Base-by-base conservation (phyloP, 1,140 invertebrate genomes). In the Coptotermes formosanus region DNA sequence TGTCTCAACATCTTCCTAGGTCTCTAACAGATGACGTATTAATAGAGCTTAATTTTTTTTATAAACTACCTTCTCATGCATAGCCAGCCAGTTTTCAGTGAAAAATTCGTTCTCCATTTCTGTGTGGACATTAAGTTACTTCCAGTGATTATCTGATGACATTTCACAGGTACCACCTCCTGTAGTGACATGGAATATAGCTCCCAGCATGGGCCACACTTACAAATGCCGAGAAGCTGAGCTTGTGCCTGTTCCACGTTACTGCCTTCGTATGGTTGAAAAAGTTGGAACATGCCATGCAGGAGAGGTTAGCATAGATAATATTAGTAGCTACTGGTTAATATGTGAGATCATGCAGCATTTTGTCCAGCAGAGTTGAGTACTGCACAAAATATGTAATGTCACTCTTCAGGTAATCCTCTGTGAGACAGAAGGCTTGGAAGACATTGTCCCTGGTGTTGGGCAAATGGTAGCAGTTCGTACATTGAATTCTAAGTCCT, bases 211-310 rank as follows among this genome's bases (percentile, higher is more conserved):
- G 93, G 93, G 92, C 87, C 92, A 93, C 86, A 90, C 92, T 75
- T 94, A 93, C 90, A 93, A 92, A 88, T 93, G 93, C 89, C 92
- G 92, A 87, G 93, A 94, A 90, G 91, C 91, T 64, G 93, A 94
- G 89, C 90, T 93, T 88, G 93, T 90, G 88, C 93, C 91, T 90
- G 94, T 96, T 89, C 94, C 95, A 21, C 90, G 94, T 86, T 93
- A 94, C 88, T 94, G 93, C 89, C 91, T 96, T 55, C 91, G 93
- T 87, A 93, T 94, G 87, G 91, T 95, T 86, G 94, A 96, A 89
- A 95, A 94, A 89, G 91, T 96, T 82, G 95, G 95, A 82, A 93
- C 94, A 86, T 94, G 95, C 88, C 94, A 95, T 89, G 94, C 95
- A 87, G 95, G 95, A 89, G 95, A 96, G 92, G 95, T 96, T 91